Evolutionary conservation across 2,888 invertebrate genomes (phyloP), one percentile per base, ranked within the genome.

Genomic region (Rotaria sp.): DNA sequence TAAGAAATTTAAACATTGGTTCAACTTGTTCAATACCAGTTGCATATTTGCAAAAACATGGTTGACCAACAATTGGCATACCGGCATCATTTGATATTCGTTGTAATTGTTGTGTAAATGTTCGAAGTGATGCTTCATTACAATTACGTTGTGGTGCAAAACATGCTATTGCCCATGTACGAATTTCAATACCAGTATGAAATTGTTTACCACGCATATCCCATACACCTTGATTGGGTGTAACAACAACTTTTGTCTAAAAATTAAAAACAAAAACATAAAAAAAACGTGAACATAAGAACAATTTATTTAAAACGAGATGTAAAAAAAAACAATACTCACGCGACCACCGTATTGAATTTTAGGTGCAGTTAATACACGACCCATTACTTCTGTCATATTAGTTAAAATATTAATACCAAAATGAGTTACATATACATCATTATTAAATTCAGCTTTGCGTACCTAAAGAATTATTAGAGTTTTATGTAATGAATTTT

Each of bases 131-230:
- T 92, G 99, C 97, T 91, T 99, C 99, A 84, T 97, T 93, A 55
- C 99, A 98, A 8, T 96, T 97, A 88, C 98, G 93, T 92, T 98
- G 98, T 7, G 98, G 98, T 10, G 99, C 99, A 92, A 99, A 99
- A 91, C 99, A 99, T 52, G 99, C 99, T 89, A 99, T 99, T 35
- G 99, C 99, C 99, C 99, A 99, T 80, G 98, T 96, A 88, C 97
- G 93, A 88, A 99, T 98, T 92, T 99, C 98, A 15, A 99, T 97
- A 84, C 99, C 99, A 88, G 97, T 97, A 92, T 97, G 99, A 92
- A 99, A 99, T 92, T 99, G 99, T 91, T 99, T 99, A 86, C 99
- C 99, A 87, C 99, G 93, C 99, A 99, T 99, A 92, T 99, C 99
- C 99, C 99, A 99, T 75, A 99, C 99, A 87, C 99, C 99, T 92